These are phyloP conservation scores for Chloroceryle inda DNA, from an alignment of 2,797 vertebrate species.

Conservation along the genomic window DNA sequence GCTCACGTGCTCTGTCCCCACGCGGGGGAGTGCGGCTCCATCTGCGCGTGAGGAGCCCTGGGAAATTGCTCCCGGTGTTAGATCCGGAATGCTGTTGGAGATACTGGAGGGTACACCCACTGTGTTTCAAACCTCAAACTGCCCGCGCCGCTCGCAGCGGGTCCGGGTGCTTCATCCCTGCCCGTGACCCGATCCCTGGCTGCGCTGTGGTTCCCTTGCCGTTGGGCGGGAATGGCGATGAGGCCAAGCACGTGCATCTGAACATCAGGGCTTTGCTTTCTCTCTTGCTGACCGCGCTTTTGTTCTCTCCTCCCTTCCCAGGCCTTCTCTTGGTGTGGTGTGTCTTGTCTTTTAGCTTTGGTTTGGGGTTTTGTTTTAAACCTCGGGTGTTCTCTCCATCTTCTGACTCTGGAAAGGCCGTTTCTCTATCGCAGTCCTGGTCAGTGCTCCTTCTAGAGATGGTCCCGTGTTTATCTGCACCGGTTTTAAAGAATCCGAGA, in stretches of 20 bases:
- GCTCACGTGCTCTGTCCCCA: neutral
- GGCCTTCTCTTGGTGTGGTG: neutral
- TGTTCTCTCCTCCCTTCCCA: neutral
- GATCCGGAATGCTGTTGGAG: neutral
- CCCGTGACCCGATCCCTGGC: neutral
- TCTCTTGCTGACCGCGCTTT: too few species aligned
- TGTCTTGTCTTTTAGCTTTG: too few species aligned
- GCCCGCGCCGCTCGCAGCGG: neutral
- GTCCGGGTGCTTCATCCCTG: neutral
- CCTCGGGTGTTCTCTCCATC: neutral
- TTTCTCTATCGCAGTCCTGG: neutral
- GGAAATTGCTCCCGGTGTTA: neutral
- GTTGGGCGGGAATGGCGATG: neutral
- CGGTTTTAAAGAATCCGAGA: neutral
- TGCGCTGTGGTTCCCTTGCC: neutral
- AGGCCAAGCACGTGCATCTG: fast-evolving
- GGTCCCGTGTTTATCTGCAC: neutral
- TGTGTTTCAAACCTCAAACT: fast-evolving
- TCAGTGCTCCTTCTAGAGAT: neutral
- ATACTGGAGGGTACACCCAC: fast-evolving
- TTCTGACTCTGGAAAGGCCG: neutral
- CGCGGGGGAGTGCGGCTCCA: neutral
- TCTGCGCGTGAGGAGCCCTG: fast-evolving
- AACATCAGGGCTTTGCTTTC: too few species aligned
- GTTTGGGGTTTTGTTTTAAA: neutral